Evolutionary conservation across 2,113 vertebrate species (phyloP), one percentile per base, ranked within the genome.

Genomic region (Hydropotes inermis): DNA sequence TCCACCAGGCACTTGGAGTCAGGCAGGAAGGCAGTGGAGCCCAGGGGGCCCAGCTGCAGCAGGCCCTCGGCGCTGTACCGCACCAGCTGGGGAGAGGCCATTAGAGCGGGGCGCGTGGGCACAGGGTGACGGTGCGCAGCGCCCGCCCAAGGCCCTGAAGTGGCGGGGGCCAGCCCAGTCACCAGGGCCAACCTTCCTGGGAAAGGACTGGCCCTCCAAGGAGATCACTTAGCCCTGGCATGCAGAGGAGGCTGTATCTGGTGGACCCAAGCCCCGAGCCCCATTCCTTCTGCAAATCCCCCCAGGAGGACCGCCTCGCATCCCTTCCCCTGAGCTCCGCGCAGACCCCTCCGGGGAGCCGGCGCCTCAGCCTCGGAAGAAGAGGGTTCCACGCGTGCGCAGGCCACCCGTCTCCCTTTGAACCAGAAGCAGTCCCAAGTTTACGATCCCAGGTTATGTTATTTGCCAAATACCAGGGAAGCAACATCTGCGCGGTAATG

Each of bases 1-100:
- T 99, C 99, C 3, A 99, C 98, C 14, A 99, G 99, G 96, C 99
- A 99, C 99, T 99, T 99, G 43, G 99, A 99, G 98, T 99, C 99
- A 0, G 99, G 99, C 97, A 99, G 98, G 86, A 99, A 99, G 70
- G 99, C 99, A 0, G 99, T 99, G 6, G 99, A 99, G 92, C 99
- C 99, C 98, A 99, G 98, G 0, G 99, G 99, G 19, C 99, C 99
- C 30, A 99, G 98, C 98, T 99, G 99, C 89, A 99, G 99, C 52
- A 99, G 99, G 0, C 99, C 99, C 21, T 99, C 99, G 0, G 99
- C 99, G 27, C 99, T 99, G 98, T 99, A 99, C 61, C 99, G 99
- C 30, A 99, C 96, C 52, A 97, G 96, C 98, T 97, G 85, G 6
- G 81, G 78, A n/a, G 25, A 21, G 43, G 54, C 30, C 6, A 11